Evolutionary conservation across 2,113 vertebrate species (phyloP), one percentile per base, ranked within the genome.

Genomic region (Hemibates koningsi): DNA sequence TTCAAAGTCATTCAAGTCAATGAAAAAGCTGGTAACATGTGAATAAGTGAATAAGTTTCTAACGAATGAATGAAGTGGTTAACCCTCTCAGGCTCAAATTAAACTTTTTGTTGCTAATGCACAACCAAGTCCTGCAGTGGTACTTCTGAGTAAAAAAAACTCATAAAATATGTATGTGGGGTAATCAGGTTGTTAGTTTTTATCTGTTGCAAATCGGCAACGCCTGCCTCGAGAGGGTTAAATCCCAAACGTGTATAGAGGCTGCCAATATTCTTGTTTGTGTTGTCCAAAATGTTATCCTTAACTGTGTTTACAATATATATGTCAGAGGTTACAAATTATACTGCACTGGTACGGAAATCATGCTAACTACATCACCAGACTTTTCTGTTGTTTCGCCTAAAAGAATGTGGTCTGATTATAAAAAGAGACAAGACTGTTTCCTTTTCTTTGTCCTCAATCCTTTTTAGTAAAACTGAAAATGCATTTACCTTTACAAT

Each of bases 1-100:
- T 93, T 93, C 89, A 93, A 91, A 93, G 86, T 91, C 88, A 80
- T 56, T 82, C 68, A 91, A 91, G 91, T 94, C 92, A 82, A 90
- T 85, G 36, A 80, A 82, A 89, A 91, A 78, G 86, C 87, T 82
- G 83, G 81, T 86, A 87, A 88, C 78, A 32, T 52, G 29, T 38
- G 19, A 88, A 50, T 50, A 45, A 59, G 34, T 36, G 19, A 88
- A 61, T 54, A 52, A 38, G 38, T 41, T 17, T 10, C 38, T 63
- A 48, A 34, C 6, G 2, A 48, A 79, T 53, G 13, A 80, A 54
- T 84, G 21, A 32, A 29, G 38, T 76, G 6, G 16, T 66, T 57
- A 57, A 57, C 54, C 54, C 54, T 57, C 54, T 57, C 14, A 57
- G 24, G 54, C 24, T 57, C 13, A 29, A 57, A 27, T 29, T 29